A percentile compares a stretch with the other conserved stretches of the same genome.
phyloP scores from a whole-genome alignment of 2,797 vertebrate genomes.

The Muscicapa striata region DNA sequence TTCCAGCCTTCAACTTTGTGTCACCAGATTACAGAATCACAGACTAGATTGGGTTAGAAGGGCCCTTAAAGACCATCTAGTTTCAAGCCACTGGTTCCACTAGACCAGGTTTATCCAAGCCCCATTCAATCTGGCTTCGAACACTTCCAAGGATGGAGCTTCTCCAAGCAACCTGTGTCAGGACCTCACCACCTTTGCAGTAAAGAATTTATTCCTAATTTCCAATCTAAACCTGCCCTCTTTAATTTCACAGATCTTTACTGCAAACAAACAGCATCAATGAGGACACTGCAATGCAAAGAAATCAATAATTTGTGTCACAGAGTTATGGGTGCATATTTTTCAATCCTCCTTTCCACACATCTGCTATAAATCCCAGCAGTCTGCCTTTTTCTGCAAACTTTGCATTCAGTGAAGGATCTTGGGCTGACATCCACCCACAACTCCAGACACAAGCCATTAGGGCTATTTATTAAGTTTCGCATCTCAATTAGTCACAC shows the following conservation, averaged over 20 bases:
- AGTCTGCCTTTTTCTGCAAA: neutral
- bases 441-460: neutral
- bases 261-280: neutral
- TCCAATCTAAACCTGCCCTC: neutral
- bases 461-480: neutral
- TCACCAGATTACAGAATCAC: neutral
- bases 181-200: neutral
- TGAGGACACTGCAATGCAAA: fast-evolving
- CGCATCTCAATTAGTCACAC: neutral
- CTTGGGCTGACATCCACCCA: neutral
- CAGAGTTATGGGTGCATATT: fast-evolving
- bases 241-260: neutral
- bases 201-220: neutral
- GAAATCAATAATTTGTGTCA: neutral
- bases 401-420: neutral
- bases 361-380: neutral
- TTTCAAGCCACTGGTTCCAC: neutral
- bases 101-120: neutral
- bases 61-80: neutral
- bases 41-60: neutral
- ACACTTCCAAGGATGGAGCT: neutral
- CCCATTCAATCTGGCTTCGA: neutral
- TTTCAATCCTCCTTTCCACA: neutral
- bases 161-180: neutral
- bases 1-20: neutral